phyloP scores from a whole-genome alignment of 2,113 vertebrate species.

The Scomber colias region DNA sequence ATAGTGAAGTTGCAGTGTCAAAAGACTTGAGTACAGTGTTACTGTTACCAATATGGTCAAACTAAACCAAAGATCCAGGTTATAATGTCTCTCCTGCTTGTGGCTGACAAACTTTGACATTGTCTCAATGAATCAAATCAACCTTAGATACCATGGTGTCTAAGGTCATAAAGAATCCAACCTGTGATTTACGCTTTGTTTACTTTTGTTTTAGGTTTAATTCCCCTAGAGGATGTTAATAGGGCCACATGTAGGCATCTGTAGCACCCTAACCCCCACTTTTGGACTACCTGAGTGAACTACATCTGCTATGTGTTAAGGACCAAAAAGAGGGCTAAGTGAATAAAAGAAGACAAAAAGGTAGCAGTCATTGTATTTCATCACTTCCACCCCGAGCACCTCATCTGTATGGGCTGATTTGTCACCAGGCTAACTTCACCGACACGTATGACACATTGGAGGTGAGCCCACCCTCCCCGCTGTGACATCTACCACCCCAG shows the following conservation, averaged over 20 bases:
- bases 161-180: not conserved
- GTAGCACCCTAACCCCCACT: too few species aligned
- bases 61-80: too few species aligned
- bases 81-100: too few species aligned
- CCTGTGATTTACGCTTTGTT: not conserved
- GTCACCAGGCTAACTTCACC: conserved; percentile 36
- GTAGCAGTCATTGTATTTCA: not conserved
- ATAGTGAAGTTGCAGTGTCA: too few species aligned
- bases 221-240: not conserved
- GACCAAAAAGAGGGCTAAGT: too few species aligned
- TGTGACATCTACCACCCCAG: conserved; percentile 43
- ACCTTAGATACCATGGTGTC: too few species aligned
- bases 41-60: too few species aligned
- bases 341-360: not conserved
- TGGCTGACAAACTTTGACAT: too few species aligned
- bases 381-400: conserved; percentile 14
- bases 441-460: conserved; percentile 22
- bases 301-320: not conserved
- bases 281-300: not conserved
- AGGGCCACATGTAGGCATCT: not conserved
- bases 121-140: too few species aligned
- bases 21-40: too few species aligned
- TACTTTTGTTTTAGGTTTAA: not conserved
- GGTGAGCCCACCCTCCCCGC: conserved; percentile 37
- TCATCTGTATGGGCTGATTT: conserved; percentile 49